Conservation (phyloP, 2,113 vertebrate species). For the Crotalus horridus region DNA sequence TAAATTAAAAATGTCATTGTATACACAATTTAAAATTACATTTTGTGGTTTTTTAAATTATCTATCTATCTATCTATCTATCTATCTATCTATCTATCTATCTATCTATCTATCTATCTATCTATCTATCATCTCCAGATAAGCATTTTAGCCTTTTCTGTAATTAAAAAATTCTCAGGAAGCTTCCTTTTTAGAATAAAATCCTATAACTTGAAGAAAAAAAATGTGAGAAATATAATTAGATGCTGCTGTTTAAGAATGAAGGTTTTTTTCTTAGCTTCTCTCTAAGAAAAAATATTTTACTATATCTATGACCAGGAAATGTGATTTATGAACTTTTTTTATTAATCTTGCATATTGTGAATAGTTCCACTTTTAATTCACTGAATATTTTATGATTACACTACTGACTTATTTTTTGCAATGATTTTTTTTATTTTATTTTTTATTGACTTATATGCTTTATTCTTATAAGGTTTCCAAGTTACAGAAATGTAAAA, state of each 20-base stretch:
- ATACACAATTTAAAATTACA: not conserved
- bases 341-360: not conserved
- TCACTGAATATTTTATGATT: not conserved
- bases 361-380: not conserved
- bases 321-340: not conserved
- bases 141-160: not conserved
- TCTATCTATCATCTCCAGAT: not conserved
- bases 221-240: not conserved
- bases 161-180: not conserved
- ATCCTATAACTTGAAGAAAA: not conserved
- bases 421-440: not conserved
- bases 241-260: not conserved
- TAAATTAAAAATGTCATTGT: not conserved
- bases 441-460: not conserved
- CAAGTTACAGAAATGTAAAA: not conserved
- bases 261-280: not conserved
- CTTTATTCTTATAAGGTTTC: not conserved
- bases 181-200: not conserved
- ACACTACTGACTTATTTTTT: not conserved
- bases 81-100: not conserved
- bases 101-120: too few species aligned
- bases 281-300: not conserved
- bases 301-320: not conserved
- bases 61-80: too few species aligned
- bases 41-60: not conserved